These are phyloP conservation scores for Margarornis squamiger DNA, from an alignment of 2,797 vertebrate genomes.

Conservation along the genomic window DNA sequence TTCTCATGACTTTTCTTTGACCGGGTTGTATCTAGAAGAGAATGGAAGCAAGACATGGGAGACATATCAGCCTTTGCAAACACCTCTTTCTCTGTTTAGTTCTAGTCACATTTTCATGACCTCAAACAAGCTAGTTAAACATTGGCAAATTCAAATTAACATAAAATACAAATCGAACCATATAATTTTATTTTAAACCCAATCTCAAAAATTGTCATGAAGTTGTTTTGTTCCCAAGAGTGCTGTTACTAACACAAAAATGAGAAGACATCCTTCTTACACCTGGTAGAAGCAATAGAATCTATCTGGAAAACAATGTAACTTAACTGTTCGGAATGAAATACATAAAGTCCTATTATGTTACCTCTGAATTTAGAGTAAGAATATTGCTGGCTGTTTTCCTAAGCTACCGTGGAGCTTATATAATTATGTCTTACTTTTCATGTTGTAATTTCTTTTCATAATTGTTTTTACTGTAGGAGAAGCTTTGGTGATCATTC, in stretches of 20 bases:
- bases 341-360: background rate
- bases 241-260: background rate
- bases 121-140: background rate
- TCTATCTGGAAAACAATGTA: background rate
- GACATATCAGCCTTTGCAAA: background rate
- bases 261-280: background rate
- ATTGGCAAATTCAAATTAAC: background rate
- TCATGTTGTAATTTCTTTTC: background rate
- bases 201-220: background rate
- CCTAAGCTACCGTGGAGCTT: background rate
- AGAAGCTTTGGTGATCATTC: background rate
- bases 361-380: background rate
- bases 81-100: background rate
- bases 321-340: background rate
- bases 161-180: background rate
- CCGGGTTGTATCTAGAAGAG: constrained; percentile 87
- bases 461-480: background rate
- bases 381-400: background rate
- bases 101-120: background rate
- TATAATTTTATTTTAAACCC: background rate
- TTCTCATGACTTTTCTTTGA: constrained; percentile 88
- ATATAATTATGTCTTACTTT: background rate
- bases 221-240: background rate
- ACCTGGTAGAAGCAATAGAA: background rate
- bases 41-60: background rate